Base-by-base conservation (phyloP, 2,113 vertebrate genomes). In the Okapia johnstoni region DNA sequence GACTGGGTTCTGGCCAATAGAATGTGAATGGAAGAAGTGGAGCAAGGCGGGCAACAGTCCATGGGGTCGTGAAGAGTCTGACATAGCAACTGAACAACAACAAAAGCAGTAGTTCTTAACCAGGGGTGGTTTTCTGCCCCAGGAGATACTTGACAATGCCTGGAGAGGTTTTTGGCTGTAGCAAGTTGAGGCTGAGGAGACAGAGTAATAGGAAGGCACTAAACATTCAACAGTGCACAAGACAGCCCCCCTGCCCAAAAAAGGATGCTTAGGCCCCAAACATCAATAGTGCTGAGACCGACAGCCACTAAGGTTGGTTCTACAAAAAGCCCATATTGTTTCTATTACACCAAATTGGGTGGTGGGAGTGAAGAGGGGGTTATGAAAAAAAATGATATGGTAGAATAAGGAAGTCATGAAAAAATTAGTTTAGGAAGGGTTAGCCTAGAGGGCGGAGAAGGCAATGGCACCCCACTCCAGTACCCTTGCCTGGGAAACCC, bases 101-200 rank as follows among this genome's bases (percentile, higher is more conserved):
- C 36, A 13, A 25, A 73, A 76, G 70, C 70, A 26, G 11, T 11
- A 12, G 6, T 76, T 26, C 36, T 76, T 43, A 94, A 50, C 40
- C n/a, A 88, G 92, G 61, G 50, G 63, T 8, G 40, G 4, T 33
- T 28, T 66, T 61, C 92, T 76, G 26, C 33, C 25, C 28, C 10
- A 33, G 92, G 26, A 90, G 86, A 90, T 10, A 5, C 12, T 57
- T 89, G 88, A 54, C 93, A 50, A 8, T 76, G 21, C 61, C 28
- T 73, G 57, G 58, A 77, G 70, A 54, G 50, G 85, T 52, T 70
- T 88, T n/a, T 48, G 28, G 15, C 55, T 85, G 77, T 88, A 48
- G 16, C 7, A 60, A 25, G 19, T 54, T 83, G 21, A n/a, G 60
- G n/a, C n/a, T 7, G 23, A 3, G 4, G 7, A 73, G 17, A 48